Base-by-base conservation (phyloP, 2,888 invertebrate genomes). In the Cryptophagus acutangulus region DNA sequence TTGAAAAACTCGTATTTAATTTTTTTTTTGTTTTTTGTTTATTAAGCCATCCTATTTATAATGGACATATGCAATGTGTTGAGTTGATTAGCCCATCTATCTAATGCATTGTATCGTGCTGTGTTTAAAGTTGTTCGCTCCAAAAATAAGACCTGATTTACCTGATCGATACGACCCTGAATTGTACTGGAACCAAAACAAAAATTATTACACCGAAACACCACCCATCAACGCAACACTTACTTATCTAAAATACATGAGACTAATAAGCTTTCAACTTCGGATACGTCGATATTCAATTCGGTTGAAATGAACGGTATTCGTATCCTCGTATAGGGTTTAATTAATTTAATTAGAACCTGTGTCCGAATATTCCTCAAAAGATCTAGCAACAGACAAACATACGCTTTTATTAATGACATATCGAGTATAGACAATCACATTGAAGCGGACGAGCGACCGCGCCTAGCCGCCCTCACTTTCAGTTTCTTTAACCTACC, bases 161-260 rank as follows among this genome's bases (percentile, higher is more conserved):
- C 92, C 74, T 97, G 96, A 75, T 89, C 88, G 61, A 89, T 89
- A 63, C 88, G 81, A 0, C 89, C 89, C 63, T 84, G 82, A 61
- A 89, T 87, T 36, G 88, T 88, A 70, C 87, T 87, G 65, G 2
- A 64, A 51, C 41, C 50, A 40, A 40, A 20, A 20, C 9, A 8
- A n/a, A 6, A 26, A 26, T 26, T 26, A 26, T 6, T 26, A n/a
- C n/a, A n/a, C 3, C 12, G 3, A 3, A 3, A 18, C 34, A 33
- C 14, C n/a, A 26, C 6, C 14, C 36, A 38, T n/a, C 4, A 24
- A 40, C 12, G 5, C 17, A 9, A 30, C 49, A 77, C 83, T 78
- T 71, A 92, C 90, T 86, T 91, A 73, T 99, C 97, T 62, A 99
- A 77, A 69, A 99, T 99, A 70, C 97, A 96, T 14, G 96, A 95